phyloP scores from a whole-genome alignment of 2,113 vertebrate species.

The Regulus satrapa region DNA sequence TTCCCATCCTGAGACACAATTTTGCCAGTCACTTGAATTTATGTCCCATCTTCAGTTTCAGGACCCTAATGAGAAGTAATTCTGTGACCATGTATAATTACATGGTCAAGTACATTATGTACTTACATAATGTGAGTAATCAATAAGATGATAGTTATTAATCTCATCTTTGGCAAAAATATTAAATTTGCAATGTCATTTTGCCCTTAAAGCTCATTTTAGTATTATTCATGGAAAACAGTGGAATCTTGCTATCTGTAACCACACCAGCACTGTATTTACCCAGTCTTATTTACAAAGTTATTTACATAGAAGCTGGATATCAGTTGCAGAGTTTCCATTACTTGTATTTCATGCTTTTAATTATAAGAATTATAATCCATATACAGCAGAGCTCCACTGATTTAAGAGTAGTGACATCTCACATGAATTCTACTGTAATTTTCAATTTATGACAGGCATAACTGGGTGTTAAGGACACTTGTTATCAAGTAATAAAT shows the following conservation, averaged over 20 bases:
- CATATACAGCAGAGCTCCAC: fast-evolving
- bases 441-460: neutral
- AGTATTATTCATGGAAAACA: neutral
- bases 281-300: neutral
- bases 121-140: no score
- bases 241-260: neutral
- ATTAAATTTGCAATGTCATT: neutral
- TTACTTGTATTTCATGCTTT: neutral
- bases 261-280: neutral
- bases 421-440: neutral
- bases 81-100: neutral
- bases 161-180: neutral
- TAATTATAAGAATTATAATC: neutral
- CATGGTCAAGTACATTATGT: no score
- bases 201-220: neutral
- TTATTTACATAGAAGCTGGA: neutral
- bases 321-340: neutral
- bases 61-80: neutral
- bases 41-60: neutral
- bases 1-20: neutral
- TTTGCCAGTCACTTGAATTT: neutral
- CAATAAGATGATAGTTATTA: neutral
- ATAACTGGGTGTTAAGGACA: neutral
- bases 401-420: neutral
- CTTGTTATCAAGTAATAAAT: neutral